Base-by-base conservation (phyloP, 2,888 invertebrate species). In the Bruchidius siliquastri region DNA sequence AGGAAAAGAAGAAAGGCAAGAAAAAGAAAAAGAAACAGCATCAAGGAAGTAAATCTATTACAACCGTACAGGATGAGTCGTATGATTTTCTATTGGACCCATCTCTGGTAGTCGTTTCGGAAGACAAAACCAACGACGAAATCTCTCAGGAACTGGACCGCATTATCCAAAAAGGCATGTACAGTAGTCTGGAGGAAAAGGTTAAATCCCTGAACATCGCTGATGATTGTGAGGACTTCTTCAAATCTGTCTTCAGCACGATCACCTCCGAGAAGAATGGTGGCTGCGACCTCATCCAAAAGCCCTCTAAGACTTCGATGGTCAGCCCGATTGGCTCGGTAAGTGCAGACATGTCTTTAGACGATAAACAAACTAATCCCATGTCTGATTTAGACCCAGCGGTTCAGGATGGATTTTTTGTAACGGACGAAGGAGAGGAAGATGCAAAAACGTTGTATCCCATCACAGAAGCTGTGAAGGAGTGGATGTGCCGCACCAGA, bases 401-500 rank as follows among this genome's bases (percentile, higher is more conserved):
- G 75, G 73, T 72, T 78, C 71, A 77, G 76, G 74, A 77, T 72
- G 82, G 81, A 77, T 75, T 80, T 80, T 83, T 83, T 81, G 70
- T 76, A 20, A 30, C 30, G 21, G 67, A 71, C 20, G 68, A 68
- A 68, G 68, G 21, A 49, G 22, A 70, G 6, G 72, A 71, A 72
- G 77, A 77, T 72, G 71, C 71, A 22, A 77, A 76, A 74, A 78
- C 73, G 22, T 74, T 80, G 72, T 86, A 87, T 78, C 89, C 90
- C 18, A 89, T 91, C 74, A 91, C 90, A 2, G 86, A 88, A 70
- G 91, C 91, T 0, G 91, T 91, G 0, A 89, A 87, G 71, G 88
- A 89, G 73, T 91, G 91, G 91, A 87, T 91, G 78, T 85, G 85
- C 70, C 85, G 85, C 76, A 86, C 86, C 3, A 81, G 86, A 18